Evolutionary conservation across 1,140 invertebrate genomes (phyloP).

Genomic region (Drosophila busckii): DNA sequence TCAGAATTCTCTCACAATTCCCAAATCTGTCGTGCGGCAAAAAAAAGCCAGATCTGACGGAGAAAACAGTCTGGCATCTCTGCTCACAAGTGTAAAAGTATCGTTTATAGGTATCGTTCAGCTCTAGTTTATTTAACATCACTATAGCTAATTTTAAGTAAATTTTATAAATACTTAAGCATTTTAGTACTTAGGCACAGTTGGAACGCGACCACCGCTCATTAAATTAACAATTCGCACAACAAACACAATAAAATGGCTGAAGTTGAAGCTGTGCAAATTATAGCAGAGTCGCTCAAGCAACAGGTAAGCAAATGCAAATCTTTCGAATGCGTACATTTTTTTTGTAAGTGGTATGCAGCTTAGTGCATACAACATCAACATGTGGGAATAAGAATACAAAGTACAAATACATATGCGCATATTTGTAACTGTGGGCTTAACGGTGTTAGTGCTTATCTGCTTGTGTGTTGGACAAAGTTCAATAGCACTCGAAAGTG

Average conservation of each 20-base stretch:
- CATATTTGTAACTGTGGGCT: conserved; percentile 32
- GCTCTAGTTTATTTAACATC: no score
- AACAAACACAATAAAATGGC: conserved; percentile 78
- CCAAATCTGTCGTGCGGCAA: no score
- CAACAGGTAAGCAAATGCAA: conserved; percentile 84
- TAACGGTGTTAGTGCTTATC: conserved; percentile 32
- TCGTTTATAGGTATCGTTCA: conserved; percentile 30
- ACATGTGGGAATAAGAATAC: neutral
- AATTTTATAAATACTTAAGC: conserved; percentile 26
- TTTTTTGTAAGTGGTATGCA: conserved; percentile 23
- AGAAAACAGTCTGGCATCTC: no score
- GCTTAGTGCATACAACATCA: conserved; percentile 32
- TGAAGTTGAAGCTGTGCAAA: conserved; percentile 86
- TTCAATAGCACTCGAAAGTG: conserved; percentile 59
- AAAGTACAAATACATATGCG: no score
- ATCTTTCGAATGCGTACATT: neutral
- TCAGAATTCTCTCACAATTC: no score
- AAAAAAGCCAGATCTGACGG: no score
- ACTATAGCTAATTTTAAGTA: no score
- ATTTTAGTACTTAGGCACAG: conserved; percentile 24
- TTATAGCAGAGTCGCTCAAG: conserved; percentile 88
- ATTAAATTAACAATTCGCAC: conserved; percentile 38
- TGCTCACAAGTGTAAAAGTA: no score
- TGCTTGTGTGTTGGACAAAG: conserved; percentile 70
- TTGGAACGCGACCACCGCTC: conserved; percentile 29